phyloP scores from a whole-genome alignment of 2,888 invertebrate species.

The Neuroscelio doddi region DNA sequence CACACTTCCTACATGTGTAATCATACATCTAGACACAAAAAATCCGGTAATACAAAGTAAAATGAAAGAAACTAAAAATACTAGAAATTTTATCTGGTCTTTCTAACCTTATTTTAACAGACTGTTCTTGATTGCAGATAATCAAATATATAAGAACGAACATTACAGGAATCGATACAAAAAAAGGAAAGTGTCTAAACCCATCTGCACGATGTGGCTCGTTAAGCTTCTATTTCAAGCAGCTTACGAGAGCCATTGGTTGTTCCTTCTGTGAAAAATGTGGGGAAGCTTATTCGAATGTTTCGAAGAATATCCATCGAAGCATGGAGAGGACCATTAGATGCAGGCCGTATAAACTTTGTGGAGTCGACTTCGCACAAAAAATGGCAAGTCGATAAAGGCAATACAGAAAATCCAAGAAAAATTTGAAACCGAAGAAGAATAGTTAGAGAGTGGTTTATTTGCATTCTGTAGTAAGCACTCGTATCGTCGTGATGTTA shows the following conservation, averaged over 20 bases:
- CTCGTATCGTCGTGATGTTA: constrained; percentile 2
- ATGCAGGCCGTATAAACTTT: not conserved
- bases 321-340: not conserved
- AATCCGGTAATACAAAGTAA: too few relatives aligned
- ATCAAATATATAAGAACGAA: too few relatives aligned
- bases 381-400: not conserved
- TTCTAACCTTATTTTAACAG: too few relatives aligned
- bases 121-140: too few relatives aligned
- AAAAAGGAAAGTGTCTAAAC: too few relatives aligned
- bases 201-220: not conserved
- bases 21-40: too few relatives aligned
- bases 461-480: not conserved
- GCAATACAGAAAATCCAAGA: constrained; percentile 4
- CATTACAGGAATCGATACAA: too few relatives aligned
- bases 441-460: constrained; percentile 2
- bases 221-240: constrained; percentile 2
- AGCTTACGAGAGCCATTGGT: not conserved
- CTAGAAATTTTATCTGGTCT: too few relatives aligned
- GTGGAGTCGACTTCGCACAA: not conserved
- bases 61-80: too few relatives aligned
- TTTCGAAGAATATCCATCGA: not conserved
- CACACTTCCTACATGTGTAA: too few relatives aligned
- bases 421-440: not conserved
- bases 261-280: constrained; percentile 1
- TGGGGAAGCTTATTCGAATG: constrained; percentile 2